A percentile compares a stretch with the other conserved stretches of the same genome.
Conservation (phyloP, 2,888 invertebrate genomes). For the Trissolcus brochymenae region DNA sequence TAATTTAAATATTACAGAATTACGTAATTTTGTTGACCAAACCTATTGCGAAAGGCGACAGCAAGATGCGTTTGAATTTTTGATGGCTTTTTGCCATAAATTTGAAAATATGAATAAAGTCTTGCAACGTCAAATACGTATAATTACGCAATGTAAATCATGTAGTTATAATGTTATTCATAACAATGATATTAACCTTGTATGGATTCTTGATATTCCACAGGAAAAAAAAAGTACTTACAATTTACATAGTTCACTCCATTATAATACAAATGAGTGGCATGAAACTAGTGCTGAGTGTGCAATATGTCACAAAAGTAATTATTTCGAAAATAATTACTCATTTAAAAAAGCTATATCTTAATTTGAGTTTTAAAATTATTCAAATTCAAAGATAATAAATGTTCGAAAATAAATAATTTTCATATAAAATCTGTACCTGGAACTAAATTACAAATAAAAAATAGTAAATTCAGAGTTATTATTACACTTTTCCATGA, state of each 20-base stretch:
- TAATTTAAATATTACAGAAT: no score
- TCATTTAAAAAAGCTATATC: background rate
- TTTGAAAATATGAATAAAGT: background rate
- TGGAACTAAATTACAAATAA: background rate
- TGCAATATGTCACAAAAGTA: background rate
- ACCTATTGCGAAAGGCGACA: background rate
- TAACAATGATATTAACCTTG: background rate
- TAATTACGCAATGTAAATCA: background rate
- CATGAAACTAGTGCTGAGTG: background rate
- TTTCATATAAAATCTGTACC: conserved; percentile 8
- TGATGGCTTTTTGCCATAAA: background rate
- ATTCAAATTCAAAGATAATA: conserved; percentile 11
- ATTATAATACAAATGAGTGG: background rate
- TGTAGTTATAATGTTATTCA: background rate
- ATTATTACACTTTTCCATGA: conserved; percentile 15
- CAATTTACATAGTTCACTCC: background rate
- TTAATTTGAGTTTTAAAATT: conserved; percentile 6
- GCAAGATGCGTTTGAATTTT: background rate
- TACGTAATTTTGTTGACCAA: background rate
- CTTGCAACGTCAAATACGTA: background rate
- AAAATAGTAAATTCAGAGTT: conserved; percentile 4
- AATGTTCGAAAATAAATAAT: background rate
- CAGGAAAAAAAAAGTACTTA: background rate
- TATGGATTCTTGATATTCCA: background rate
- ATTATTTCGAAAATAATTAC: conserved; percentile 2